Conservation (phyloP, 2,113 vertebrate species). For the Neotragus moschatus region DNA sequence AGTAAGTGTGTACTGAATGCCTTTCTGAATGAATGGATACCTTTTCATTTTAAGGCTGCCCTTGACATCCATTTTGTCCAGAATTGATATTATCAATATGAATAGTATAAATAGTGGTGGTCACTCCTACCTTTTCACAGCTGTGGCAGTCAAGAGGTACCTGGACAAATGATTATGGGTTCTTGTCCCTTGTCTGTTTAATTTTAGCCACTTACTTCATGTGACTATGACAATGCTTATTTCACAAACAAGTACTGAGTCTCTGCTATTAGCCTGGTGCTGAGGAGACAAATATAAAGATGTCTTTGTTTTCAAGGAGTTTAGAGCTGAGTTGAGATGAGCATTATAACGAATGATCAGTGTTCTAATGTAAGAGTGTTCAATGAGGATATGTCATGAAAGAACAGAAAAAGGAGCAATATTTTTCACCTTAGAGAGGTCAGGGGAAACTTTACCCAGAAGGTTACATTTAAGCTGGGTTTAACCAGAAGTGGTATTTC, state of each 20-base stretch:
- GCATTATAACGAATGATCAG: background rate
- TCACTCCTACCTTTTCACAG: background rate
- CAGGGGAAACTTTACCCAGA: background rate
- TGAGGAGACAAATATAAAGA: background rate
- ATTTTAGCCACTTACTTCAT: background rate
- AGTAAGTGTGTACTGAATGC: slow-evolving; percentile 52
- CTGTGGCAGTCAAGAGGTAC: background rate
- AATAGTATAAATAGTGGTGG: slow-evolving; percentile 21
- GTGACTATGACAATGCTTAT: background rate
- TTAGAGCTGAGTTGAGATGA: slow-evolving; percentile 16
- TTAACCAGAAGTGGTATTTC: background rate
- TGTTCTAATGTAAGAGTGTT: background rate
- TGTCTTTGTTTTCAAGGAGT: slow-evolving; percentile 16
- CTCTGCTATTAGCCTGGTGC: background rate
- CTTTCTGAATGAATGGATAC: slow-evolving; percentile 37
- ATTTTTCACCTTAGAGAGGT: background rate
- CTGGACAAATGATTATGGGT: slow-evolving; percentile 4
- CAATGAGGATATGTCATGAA: background rate
- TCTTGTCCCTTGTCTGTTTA: background rate
- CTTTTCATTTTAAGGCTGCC: slow-evolving; percentile 51
- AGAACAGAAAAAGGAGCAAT: background rate
- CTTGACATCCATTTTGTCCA: slow-evolving; percentile 58
- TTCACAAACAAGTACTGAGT: background rate
- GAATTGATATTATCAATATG: slow-evolving; percentile 49
- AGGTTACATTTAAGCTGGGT: background rate